phyloP scores from a whole-genome alignment of 1,140 invertebrate species.

The Neotoxoptera formosana region DNA sequence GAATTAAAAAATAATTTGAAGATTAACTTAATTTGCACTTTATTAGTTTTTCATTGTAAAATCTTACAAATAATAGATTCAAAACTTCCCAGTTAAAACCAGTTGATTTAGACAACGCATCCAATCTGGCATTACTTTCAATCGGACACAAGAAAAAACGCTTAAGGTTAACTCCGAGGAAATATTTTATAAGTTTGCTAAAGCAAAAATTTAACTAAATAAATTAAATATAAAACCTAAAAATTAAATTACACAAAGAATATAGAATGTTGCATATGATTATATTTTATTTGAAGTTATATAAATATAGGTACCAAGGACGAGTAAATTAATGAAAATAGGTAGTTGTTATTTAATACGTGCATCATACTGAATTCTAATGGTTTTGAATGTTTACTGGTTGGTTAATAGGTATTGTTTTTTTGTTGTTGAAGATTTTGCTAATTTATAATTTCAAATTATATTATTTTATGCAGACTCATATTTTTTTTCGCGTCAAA shows the following conservation, averaged over 20 bases:
- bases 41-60: too few species aligned
- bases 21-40: too few species aligned
- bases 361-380: neutral
- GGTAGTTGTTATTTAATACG: neutral
- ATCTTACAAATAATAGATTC: too few species aligned
- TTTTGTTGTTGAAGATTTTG: constrained; percentile 32
- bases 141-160: too few species aligned
- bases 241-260: neutral
- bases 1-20: too few species aligned
- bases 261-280: neutral
- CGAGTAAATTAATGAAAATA: neutral
- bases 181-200: too few species aligned
- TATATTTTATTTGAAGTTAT: neutral
- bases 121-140: too few species aligned
- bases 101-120: too few species aligned
- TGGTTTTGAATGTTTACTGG: neutral
- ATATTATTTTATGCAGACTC: constrained; percentile 30
- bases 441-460: constrained; percentile 29
- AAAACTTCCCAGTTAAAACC: too few species aligned
- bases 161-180: too few species aligned
- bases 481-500: neutral
- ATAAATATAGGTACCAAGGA: neutral
- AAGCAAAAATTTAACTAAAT: too few species aligned
- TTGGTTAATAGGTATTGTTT: neutral
- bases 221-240: neutral